A percentile compares a stretch with the other conserved stretches of the same genome.
These are phyloP conservation scores for Glossosoma conforme DNA, from an alignment of 1,140 invertebrate species.

Conservation along the genomic window DNA sequence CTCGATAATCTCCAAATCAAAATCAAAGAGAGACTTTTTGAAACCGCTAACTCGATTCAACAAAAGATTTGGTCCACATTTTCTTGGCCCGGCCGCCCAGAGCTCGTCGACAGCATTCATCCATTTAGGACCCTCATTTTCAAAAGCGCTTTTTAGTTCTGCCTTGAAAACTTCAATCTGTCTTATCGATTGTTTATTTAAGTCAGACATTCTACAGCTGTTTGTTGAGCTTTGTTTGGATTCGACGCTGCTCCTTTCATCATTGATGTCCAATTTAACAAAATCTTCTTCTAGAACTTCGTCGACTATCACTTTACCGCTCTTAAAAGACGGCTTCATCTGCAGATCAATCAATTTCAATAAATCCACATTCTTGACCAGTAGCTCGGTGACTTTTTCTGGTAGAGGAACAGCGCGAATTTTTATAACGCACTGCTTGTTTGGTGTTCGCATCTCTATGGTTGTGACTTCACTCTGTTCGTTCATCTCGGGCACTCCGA, in stretches of 20 bases:
- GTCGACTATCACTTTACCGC: background rate
- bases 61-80: slow-evolving; percentile 85
- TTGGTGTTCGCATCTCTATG: slow-evolving; percentile 62
- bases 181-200: slow-evolving; percentile 49
- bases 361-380: slow-evolving; percentile 51
- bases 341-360: slow-evolving; percentile 44
- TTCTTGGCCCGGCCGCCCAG: slow-evolving; percentile 87
- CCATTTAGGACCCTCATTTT: slow-evolving; percentile 54
- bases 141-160: slow-evolving; percentile 60
- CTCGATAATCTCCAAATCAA: slow-evolving; percentile 41
- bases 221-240: slow-evolving; percentile 6
- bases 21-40: slow-evolving; percentile 43
- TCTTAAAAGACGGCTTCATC: background rate
- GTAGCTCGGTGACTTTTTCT: slow-evolving; percentile 61
- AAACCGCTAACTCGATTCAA: slow-evolving; percentile 68
- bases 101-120: slow-evolving; percentile 64
- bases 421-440: slow-evolving; percentile 67
- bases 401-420: slow-evolving; percentile 80
- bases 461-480: slow-evolving; percentile 48
- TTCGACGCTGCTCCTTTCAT: background rate
- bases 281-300: slow-evolving; percentile 18
- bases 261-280: slow-evolving; percentile 16
- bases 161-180: slow-evolving; percentile 57
- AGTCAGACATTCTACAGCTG: background rate
- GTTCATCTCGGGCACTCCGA: slow-evolving; percentile 47